Evolutionary conservation across 2,888 invertebrate genomes (phyloP).

Genomic region (Drepana falcataria): DNA sequence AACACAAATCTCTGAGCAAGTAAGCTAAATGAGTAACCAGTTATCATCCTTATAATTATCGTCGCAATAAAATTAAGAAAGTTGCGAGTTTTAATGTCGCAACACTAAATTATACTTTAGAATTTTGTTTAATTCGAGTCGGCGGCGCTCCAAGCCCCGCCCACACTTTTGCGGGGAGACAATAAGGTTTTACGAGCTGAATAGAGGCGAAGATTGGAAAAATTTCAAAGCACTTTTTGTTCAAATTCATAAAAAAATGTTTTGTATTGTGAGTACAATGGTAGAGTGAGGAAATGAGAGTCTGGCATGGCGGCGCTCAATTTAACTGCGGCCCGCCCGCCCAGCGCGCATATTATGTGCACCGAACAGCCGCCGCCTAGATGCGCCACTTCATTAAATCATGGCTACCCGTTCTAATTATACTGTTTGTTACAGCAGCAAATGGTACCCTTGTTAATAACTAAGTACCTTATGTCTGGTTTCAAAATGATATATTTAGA

Average conservation of each 20-base stretch:
- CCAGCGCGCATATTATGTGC: constrained; percentile 40
- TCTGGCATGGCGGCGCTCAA: constrained; percentile 71
- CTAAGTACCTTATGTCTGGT: too few species aligned
- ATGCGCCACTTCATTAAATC: constrained; percentile 33
- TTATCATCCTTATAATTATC: constrained; percentile 66
- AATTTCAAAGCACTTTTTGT: constrained; percentile 76
- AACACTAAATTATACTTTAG: constrained; percentile 49
- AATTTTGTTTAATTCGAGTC: constrained; percentile 42
- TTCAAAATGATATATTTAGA: too few species aligned
- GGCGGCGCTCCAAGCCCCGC: constrained; percentile 33
- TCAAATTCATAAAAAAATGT: constrained; percentile 75
- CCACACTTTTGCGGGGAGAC: constrained; percentile 57
- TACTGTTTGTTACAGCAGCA: not conserved
- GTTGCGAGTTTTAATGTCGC: constrained; percentile 40
- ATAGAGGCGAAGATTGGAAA: constrained; percentile 75
- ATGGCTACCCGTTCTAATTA: constrained; percentile 4
- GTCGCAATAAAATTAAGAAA: constrained; percentile 64
- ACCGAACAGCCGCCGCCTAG: constrained; percentile 43
- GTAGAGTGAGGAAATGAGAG: constrained; percentile 75
- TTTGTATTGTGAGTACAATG: constrained; percentile 77
- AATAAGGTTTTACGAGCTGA: constrained; percentile 69
- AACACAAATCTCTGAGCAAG: constrained; percentile 66
- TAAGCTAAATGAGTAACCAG: constrained; percentile 67
- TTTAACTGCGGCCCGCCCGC: constrained; percentile 53
- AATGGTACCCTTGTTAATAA: too few species aligned